A percentile compares a stretch with the other conserved stretches of the same genome.
Conservation (phyloP, 2,797 vertebrate genomes). For the Eulemur rubriventer region DNA sequence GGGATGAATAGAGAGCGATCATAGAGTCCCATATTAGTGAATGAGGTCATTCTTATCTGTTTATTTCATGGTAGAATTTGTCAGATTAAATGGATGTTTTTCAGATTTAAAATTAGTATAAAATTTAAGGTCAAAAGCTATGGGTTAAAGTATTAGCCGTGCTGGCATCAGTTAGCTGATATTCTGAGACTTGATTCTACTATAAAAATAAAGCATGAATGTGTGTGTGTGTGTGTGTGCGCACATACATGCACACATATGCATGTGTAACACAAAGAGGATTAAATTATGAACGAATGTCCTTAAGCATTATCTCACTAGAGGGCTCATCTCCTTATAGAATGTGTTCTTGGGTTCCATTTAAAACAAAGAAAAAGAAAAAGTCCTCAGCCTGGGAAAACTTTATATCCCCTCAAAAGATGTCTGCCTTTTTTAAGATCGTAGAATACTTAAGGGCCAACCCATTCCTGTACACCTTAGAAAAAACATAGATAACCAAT, state of each 20-base stretch:
- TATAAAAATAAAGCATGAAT: background rate
- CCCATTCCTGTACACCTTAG: background rate
- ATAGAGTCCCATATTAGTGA: background rate
- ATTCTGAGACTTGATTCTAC: background rate
- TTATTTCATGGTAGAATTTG: background rate
- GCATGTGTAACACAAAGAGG: background rate
- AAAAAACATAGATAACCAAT: background rate
- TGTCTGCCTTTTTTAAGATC: background rate
- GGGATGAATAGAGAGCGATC: background rate
- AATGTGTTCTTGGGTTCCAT: slow-evolving; percentile 15
- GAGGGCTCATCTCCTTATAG: slow-evolving; percentile 70
- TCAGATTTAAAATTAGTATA: background rate
- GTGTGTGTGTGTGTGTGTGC: background rate
- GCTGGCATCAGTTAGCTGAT: background rate
- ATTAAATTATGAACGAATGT: background rate
- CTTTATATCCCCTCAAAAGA: background rate
- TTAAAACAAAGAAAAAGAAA: background rate
- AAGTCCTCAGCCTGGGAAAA: background rate
- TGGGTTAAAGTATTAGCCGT: background rate
- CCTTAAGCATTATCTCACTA: slow-evolving; percentile 67
- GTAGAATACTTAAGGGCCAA: background rate
- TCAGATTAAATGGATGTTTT: background rate
- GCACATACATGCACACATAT: background rate
- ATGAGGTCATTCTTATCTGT: background rate
- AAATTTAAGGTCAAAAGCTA: slow-evolving; percentile 1